These are phyloP conservation scores for Glaucopsyche alexis DNA, from an alignment of 2,888 invertebrate species.

Conservation along the genomic window DNA sequence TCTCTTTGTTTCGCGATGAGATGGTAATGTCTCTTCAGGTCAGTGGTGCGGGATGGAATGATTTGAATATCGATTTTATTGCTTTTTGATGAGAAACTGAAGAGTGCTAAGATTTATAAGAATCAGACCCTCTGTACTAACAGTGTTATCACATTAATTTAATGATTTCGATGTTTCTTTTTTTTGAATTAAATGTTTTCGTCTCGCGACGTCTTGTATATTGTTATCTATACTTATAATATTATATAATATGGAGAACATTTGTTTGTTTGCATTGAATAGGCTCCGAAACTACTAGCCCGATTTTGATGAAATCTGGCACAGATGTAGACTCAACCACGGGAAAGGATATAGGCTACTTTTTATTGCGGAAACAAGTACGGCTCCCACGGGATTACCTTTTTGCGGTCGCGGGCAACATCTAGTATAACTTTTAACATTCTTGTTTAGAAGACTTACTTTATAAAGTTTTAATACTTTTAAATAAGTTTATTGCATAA, in stretches of 20 bases:
- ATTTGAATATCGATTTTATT: conserved; percentile 8
- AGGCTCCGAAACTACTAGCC: no score
- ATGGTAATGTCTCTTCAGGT: conserved; percentile 35
- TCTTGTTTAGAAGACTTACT: neutral
- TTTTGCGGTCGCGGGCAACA: no score
- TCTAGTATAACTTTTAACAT: neutral
- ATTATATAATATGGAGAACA: no score
- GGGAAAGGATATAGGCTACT: no score
- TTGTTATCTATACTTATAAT: no score
- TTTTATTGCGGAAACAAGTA: no score
- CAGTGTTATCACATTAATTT: neutral
- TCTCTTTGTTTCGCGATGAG: conserved; percentile 26
- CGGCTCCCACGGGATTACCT: no score
- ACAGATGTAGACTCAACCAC: no score
- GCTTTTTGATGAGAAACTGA: neutral
- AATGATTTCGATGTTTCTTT: neutral
- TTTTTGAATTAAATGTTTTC: neutral
- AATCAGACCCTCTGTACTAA: neutral
- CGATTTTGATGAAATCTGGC: no score
- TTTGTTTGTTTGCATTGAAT: no score
- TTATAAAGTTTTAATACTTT: neutral
- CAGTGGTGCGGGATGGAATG: conserved; percentile 6
- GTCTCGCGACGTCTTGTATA: neutral
- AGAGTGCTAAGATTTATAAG: no score
- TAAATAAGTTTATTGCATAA: neutral